phyloP scores from a whole-genome alignment of 92 coral and sea anemone genomes.

The Desmophyllum pertusum region DNA sequence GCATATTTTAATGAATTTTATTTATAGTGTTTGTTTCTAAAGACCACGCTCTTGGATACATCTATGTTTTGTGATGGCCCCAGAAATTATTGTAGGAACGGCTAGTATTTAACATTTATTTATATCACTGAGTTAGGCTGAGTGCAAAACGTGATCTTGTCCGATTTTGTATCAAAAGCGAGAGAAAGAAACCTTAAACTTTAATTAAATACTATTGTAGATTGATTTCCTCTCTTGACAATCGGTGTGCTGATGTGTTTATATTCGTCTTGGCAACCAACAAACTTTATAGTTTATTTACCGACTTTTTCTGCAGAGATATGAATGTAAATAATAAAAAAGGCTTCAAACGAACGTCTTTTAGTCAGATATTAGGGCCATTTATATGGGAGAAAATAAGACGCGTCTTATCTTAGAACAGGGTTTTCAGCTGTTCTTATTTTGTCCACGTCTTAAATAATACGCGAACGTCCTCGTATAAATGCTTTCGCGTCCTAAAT shows the following conservation, averaged over 20 bases:
- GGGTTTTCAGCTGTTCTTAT: no score
- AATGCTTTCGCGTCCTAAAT: no score
- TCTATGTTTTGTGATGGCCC: background rate
- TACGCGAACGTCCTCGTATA: no score
- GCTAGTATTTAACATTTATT: no score
- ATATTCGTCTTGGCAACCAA: conserved; percentile 1
- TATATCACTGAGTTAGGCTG: no score
- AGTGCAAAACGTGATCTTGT: background rate
- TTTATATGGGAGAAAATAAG: background rate
- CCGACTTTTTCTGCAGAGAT: no score
- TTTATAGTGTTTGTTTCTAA: background rate
- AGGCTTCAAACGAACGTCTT: background rate
- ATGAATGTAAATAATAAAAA: background rate
- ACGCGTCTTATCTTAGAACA: no score
- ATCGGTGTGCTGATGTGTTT: background rate
- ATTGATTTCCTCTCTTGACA: no score
- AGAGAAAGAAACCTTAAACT: background rate
- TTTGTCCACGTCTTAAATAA: no score
- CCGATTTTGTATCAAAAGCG: background rate
- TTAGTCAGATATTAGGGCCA: no score
- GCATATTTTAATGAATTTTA: background rate
- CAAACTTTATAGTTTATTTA: background rate
- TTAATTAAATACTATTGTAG: background rate
- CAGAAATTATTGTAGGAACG: background rate
- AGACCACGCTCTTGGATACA: background rate